Conservation (phyloP, 2,113 vertebrate species). For the Lepisosteus oculatus region DNA sequence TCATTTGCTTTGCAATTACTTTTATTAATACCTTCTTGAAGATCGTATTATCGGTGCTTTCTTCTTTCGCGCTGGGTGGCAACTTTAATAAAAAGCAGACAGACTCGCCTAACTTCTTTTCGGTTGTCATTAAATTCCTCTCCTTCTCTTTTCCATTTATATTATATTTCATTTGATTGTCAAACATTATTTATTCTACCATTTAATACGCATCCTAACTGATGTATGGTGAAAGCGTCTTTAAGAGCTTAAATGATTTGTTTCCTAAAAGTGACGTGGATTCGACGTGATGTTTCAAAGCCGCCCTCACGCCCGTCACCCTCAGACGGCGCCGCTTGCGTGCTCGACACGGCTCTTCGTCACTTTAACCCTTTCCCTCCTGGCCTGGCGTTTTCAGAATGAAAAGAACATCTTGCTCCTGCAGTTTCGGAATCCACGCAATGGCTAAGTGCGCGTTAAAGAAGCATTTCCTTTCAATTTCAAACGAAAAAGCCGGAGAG, state of each 20-base stretch:
- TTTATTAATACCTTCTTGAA: slow-evolving; percentile 13
- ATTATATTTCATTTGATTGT: slow-evolving; percentile 11
- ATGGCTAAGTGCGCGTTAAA: no score
- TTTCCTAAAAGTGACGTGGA: slow-evolving; percentile 18
- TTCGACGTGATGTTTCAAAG: slow-evolving; percentile 15
- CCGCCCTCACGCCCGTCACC: background rate
- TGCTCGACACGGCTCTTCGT: no score
- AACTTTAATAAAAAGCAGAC: slow-evolving; percentile 24
- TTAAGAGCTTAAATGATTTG: slow-evolving; percentile 23
- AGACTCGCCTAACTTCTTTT: slow-evolving; percentile 15
- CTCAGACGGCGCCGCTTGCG: no score
- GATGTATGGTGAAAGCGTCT: slow-evolving; percentile 29
- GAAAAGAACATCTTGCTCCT: no score
- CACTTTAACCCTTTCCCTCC: no score
- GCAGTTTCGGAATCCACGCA: no score
- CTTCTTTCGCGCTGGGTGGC: slow-evolving; percentile 15
- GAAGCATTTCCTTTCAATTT: no score
- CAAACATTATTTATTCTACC: slow-evolving; percentile 7
- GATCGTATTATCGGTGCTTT: background rate
- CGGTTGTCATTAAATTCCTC: slow-evolving; percentile 7
- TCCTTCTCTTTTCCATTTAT: slow-evolving; percentile 6
- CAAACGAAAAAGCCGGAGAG: no score
- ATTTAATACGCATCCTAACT: slow-evolving; percentile 1
- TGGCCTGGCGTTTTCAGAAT: no score
- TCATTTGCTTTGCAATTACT: slow-evolving; percentile 12